Evolutionary conservation across 2,888 invertebrate species (phyloP), one percentile per base, ranked within the genome.

Genomic region (Ormia ochracea): DNA sequence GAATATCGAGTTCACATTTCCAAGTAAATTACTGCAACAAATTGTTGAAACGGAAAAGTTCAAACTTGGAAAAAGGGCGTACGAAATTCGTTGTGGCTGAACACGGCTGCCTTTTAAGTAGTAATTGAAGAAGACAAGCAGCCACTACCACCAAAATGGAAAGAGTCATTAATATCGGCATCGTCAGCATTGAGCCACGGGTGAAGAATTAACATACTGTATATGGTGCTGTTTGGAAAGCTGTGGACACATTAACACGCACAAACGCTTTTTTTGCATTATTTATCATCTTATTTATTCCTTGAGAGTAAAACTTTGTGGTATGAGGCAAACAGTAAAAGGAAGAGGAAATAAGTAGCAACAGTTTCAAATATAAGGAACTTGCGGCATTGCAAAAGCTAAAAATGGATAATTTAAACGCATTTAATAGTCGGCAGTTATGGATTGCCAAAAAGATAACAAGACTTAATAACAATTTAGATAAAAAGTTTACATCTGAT

Each of bases 101-200:
- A 33, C 21, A 9, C 3, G 21, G 45, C 45, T 7, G 14, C 41
- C n/a, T 3, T n/a, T 17, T 21, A 10, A 6, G 2, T 33, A 2
- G 2, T 33, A 12, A 38, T 38, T 4, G 28, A 54, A 48, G 31
- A 23, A 23, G 54, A 31, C 21, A 19, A 58, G 36, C n/a, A 56
- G 63, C 17, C 36, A 61, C 17, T 26, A 54, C 38, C 50, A 38
- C 61, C 41, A 68, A 54, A 54, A 19, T 69, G 63, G 33, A 59
- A 48, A 52, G 50, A 59, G 43, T 59, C 70, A 65, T 77, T 70
- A 65, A 65, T 63, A 48, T 77, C 63, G n/a, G 31, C 69, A 38
- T 56, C 63, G 56, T 56, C 68, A 61, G 36, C 36, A 43, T 56
- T 14, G 23, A 61, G 50, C 45, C 36, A 45, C 28, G 43, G 43